A percentile compares a stretch with the other conserved stretches of the same genome.
phyloP scores from a whole-genome alignment of 2,113 vertebrate species.

The Neodon shergylaensis region DNA sequence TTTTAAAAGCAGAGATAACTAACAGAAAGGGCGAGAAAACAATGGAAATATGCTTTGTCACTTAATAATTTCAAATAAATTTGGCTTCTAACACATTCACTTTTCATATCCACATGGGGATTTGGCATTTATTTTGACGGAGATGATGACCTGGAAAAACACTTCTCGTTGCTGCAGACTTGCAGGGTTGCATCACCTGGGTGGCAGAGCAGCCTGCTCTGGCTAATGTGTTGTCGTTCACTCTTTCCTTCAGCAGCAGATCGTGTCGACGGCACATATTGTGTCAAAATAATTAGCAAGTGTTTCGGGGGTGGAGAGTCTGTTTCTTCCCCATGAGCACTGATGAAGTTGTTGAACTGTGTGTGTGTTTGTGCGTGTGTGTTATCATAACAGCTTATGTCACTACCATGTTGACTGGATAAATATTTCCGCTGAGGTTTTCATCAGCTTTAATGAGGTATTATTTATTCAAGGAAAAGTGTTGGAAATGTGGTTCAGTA shows the following conservation, averaged over 20 bases:
- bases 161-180: background rate
- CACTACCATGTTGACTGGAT: constrained; percentile 74
- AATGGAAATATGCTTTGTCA: background rate
- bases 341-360: constrained; percentile 70
- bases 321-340: constrained; percentile 68
- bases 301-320: constrained; percentile 74
- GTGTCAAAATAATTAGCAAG: constrained; percentile 75
- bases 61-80: background rate
- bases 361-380: background rate
- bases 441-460: constrained; percentile 61
- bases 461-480: constrained; percentile 56
- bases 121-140: constrained; percentile 5
- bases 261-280: constrained; percentile 63
- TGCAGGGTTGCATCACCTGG: background rate
- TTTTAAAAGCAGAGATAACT: constrained; percentile 15
- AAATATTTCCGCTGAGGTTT: constrained; percentile 79
- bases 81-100: background rate
- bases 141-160: background rate
- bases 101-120: background rate
- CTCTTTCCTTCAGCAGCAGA: background rate
- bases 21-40: background rate
- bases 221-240: background rate
- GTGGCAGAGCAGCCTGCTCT: background rate
- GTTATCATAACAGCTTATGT: constrained; percentile 69
- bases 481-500: constrained; percentile 22